Percentiles rank a stretch among this genome's conserved stretches.
These are phyloP conservation scores for Exocentrus adspersus DNA, from an alignment of 2,888 invertebrate genomes.

Conservation along the genomic window DNA sequence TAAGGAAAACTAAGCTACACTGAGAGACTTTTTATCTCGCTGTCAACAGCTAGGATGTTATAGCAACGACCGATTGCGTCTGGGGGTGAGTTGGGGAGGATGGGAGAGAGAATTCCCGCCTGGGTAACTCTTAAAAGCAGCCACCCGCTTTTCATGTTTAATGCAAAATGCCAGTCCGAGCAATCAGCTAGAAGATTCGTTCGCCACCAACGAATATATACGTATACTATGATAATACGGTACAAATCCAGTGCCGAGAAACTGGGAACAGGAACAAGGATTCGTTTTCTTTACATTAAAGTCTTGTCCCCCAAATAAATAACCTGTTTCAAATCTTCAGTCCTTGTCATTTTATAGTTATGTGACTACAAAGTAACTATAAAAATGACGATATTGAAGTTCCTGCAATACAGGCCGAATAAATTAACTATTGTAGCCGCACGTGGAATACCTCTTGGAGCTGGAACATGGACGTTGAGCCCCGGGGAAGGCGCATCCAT, in stretches of 20 bases:
- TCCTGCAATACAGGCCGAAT: no score
- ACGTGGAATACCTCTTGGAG: no score
- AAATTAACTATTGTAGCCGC: no score
- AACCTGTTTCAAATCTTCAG: no score
- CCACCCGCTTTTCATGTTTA: constrained; percentile 61
- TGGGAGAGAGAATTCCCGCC: constrained; percentile 56
- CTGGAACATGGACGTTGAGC: constrained; percentile 16
- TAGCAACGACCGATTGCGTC: no score
- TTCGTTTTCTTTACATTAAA: no score
- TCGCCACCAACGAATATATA: constrained; percentile 3
- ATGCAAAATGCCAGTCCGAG: constrained; percentile 57
- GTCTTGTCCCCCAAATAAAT: no score
- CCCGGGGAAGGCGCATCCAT: constrained; percentile 52
- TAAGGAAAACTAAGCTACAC: neutral
- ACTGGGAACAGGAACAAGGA: neutral
- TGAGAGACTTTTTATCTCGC: no score
- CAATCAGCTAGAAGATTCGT: constrained; percentile 55
- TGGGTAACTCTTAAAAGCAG: constrained; percentile 59
- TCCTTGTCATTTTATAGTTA: no score
- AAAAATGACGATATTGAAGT: no score
- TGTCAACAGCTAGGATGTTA: no score
- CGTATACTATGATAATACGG: neutral
- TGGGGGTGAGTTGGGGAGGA: constrained; percentile 30
- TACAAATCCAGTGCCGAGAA: neutral
- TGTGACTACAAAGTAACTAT: no score